Evolutionary conservation across 2,888 invertebrate species (phyloP), one percentile per base, ranked within the genome.

Genomic region (Xanthorhoe designata): DNA sequence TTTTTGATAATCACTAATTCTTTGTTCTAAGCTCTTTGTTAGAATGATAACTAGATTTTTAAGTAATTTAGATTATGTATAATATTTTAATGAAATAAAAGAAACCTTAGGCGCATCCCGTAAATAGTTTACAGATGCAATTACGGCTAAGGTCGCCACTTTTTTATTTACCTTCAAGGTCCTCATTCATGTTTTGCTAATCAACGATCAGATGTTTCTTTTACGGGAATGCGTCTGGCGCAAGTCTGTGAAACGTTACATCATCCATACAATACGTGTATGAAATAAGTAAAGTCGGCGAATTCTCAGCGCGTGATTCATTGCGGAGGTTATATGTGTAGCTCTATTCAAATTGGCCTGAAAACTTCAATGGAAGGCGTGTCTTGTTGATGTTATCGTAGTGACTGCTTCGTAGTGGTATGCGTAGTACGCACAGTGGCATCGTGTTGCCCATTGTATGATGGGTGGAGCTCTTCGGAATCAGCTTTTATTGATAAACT

Each of bases 231-330:
- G 83, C 69, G 87, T 86, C 89, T 92, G 81, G 80, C 82, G 91
- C 81, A 91, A 92, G 83, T 85, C 84, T 85, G 75, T 65, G 57
- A 62, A 74, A 76, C 86, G 78, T 92, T 92, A 88, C 92, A 92
- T 92, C 92, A 92, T 84, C 77, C 80, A 77, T 70, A n/a, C 38
- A 24, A 66, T 77, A 76, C 81, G 78, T 81, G 80, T 82, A 75
- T 76, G 75, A 66, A 61, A 66, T 54, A 67, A 60, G 69, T 68
- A 64, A 66, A 71, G 42, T 70, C 69, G 67, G 64, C 58, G 35
- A 70, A 64, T 61, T 70, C 72, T 69, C 74, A 61, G 42, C 58
- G 70, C 64, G 59, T 66, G 68, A 61, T 86, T 75, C 91, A 89
- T 86, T 88, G 88, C 87, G 64, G 80, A 72, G 63, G 66, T 55